These are phyloP conservation scores for Mimumesa dahlbomi DNA, from an alignment of 2,888 invertebrate genomes.

Conservation along the genomic window DNA sequence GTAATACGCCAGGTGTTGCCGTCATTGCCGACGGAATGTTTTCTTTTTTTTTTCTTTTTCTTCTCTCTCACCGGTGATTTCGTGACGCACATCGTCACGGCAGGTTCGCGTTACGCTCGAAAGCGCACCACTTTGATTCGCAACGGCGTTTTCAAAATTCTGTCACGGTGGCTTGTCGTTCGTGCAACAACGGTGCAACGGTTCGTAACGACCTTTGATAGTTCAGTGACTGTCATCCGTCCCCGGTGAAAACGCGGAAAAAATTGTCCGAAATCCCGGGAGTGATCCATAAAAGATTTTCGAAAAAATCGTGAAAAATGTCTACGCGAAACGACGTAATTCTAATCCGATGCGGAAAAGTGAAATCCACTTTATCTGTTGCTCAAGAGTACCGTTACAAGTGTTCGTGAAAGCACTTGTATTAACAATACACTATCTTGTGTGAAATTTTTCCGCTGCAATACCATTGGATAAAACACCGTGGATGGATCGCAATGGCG, in stretches of 20 bases:
- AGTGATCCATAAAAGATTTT: too few relatives aligned
- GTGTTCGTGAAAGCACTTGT: too few relatives aligned
- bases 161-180: conserved; percentile 28
- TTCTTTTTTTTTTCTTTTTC: too few relatives aligned
- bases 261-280: not conserved
- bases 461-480: too few relatives aligned
- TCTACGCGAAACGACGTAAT: too few relatives aligned
- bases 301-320: too few relatives aligned
- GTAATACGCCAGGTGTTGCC: not conserved
- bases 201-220: conserved; percentile 46
- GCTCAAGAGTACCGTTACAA: too few relatives aligned
- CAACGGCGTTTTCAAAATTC: conserved; percentile 48
- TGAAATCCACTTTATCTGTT: too few relatives aligned
- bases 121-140: conserved; percentile 5
- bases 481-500: too few relatives aligned
- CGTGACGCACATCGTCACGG: not conserved
- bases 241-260: not conserved
- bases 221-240: conserved; percentile 19
- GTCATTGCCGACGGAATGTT: not conserved
- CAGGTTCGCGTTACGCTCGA: conserved; percentile 22
- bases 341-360: too few relatives aligned
- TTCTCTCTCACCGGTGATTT: conserved; percentile 6
- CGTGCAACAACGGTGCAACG: conserved; percentile 34
- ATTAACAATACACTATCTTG: too few relatives aligned
- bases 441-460: too few relatives aligned